Base-by-base conservation (phyloP, 2,113 vertebrate genomes). In the Dicrurus megarhynchus region DNA sequence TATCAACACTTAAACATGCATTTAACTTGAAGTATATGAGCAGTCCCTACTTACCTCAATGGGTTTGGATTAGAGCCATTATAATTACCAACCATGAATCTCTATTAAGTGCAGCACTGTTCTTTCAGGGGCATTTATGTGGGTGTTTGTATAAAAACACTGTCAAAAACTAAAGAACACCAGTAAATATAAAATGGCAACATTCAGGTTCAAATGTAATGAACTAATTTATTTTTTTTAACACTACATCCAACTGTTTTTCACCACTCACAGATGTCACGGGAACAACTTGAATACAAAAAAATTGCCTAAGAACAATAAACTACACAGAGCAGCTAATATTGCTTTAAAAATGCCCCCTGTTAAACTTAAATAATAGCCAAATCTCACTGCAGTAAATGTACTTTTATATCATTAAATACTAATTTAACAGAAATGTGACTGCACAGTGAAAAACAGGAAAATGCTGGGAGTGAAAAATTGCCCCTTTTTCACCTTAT, bases 191-290 rank as follows among this genome's bases (percentile, higher is more conserved):
- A 39, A 95, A 94, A 96, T 35, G 73, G 85, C 59, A 94, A 93
- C 81, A 56, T 57, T 89, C 63, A 93, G 87, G 89, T 95, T 95
- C 68, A 95, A 93, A 96, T 88, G 92, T 93, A 96, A 82, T 73
- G 81, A 92, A 95, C 96, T 96, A 85, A 81, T 97, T 96, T 96
- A 97, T 95, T 97, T 90, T 96, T 96, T 95, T 89, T 63, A 93
- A 76, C 82, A 50, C 78, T 89, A 71, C 75, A 89, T 92, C 87
- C 84, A 95, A 95, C 71, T 96, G 85, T 55, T 94, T 92, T 89
- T 83, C 49, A 77, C 53, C 83, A 67, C 80, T 95, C 80, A 39
- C 92, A 95, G 96, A 94, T 95, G 88, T 84, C 96, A 92, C 61
- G 69, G 65, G 67, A 91, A 93, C 61, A 81, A 85, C 75, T 68